phyloP scores from a whole-genome alignment of 1,140 invertebrate genomes.

The Rhopalosiphum maidis region DNA sequence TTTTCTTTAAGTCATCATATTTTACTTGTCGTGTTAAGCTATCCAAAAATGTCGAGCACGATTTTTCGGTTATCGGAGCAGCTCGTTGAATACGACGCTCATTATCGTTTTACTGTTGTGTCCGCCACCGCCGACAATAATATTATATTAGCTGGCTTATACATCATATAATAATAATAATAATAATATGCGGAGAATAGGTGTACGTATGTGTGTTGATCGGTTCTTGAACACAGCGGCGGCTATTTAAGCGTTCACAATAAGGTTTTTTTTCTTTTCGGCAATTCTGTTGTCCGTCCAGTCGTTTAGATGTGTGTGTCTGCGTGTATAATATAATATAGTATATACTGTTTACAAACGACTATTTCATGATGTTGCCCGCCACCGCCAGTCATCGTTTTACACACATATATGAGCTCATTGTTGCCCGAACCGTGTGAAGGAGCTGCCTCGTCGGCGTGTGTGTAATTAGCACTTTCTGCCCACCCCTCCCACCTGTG shows the following conservation, averaged over 20 bases:
- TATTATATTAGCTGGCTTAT: background rate
- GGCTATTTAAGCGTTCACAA: conserved; percentile 22
- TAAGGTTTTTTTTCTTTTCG: background rate
- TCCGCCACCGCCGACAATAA: background rate
- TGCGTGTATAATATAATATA: background rate
- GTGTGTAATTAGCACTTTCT: conserved; percentile 30
- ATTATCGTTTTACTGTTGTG: conserved; percentile 38
- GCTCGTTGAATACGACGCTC: conserved; percentile 12
- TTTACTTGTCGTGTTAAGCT: background rate
- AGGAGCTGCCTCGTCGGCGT: background rate
- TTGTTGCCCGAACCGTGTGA: conserved; percentile 34
- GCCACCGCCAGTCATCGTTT: conserved; percentile 22
- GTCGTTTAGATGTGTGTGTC: background rate
- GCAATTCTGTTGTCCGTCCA: background rate
- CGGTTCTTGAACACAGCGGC: conserved; percentile 30
- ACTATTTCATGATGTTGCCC: conserved; percentile 31
- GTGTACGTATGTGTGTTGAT: background rate
- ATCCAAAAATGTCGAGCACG: background rate
- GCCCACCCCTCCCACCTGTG: background rate
- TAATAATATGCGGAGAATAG: background rate
- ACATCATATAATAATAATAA: background rate
- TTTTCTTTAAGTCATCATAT: conserved; percentile 15
- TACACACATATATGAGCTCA: background rate
- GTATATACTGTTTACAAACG: conserved; percentile 38
- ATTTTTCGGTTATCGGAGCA: conserved; percentile 17